phyloP scores from a whole-genome alignment of 2,888 invertebrate genomes.

The Apodemia mormo region DNA sequence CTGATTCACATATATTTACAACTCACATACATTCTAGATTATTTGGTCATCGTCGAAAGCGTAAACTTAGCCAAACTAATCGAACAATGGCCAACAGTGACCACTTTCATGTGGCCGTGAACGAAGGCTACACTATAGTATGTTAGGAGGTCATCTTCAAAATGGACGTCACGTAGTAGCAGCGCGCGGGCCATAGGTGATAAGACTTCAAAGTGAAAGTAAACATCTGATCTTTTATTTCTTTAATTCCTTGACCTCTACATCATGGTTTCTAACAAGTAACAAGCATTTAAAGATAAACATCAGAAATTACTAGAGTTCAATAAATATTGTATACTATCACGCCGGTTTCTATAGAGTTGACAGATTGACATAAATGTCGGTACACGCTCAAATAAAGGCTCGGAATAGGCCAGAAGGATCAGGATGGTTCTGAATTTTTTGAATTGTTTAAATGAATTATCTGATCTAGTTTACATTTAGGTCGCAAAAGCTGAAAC shows the following conservation, averaged over 20 bases:
- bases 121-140: constrained; percentile 41
- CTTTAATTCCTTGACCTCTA: neutral
- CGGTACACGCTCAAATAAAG: no score
- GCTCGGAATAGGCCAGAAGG: no score
- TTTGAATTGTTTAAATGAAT: no score
- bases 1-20: constrained; percentile 24
- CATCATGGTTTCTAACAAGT: constrained; percentile 8
- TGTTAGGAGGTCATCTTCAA: constrained; percentile 61
- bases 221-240: constrained; percentile 26
- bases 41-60: constrained; percentile 34
- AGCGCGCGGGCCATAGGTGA: constrained; percentile 42
- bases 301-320: neutral
- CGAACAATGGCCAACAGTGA: constrained; percentile 35
- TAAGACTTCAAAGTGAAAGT: constrained; percentile 36
- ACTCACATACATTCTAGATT: constrained; percentile 25
- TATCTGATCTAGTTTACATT: no score
- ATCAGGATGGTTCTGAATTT: no score
- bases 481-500: no score
- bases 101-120: constrained; percentile 63
- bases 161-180: constrained; percentile 58
- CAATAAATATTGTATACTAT: no score
- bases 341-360: no score
- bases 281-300: neutral
- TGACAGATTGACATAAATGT: no score
- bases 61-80: constrained; percentile 33